Base-by-base conservation (phyloP, 2,797 vertebrate genomes). In the Pseudochromis fuscus region DNA sequence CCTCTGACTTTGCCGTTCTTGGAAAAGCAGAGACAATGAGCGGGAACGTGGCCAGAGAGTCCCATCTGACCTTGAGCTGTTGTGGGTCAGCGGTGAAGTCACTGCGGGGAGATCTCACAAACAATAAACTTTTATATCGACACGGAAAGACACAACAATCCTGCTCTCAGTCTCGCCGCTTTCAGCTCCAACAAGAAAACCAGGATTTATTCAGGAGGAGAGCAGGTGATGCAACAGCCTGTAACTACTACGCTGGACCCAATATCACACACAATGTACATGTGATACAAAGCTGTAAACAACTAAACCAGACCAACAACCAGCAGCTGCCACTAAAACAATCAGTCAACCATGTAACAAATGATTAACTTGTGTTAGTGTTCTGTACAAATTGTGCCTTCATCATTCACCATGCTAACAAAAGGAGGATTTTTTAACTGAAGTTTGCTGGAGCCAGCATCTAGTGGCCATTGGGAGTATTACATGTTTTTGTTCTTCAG, bases 21-120 rank as follows among this genome's bases (percentile, higher is more conserved):
- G 65, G 80, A 81, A 45, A 68, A 52, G n/a, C 25, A 46, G 15
- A 62, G 51, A 87, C 85, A 91, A 87, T 88, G 72, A 84, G 57
- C 21, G 59, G 72, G 73, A 86, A 55, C 0, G 2, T 6, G 16
- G 62, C 77, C 86, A 66, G 60, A 5, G 10, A 59, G 64, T 66
- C 79, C 78, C 23, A 31, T 11, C 7, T 27, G 70, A 81, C 83
- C 85, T 75, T 45, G 64, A 74, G 31, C 55, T 69, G 53, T 48
- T 67, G 49, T 35, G 40, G 83, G 82, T 85, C 64, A 55, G 52
- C 1, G 24, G 25, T 64, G 72, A 84, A 77, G 72, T 84, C 69
- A 70, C 59, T 65, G 62, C 70, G 74, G n/a, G n/a, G 69, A 81
- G 68, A 63, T 48, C 67, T 64, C 48, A 75, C 46, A 78, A 78